phyloP scores from a whole-genome alignment of 1,140 invertebrate species.

The Diabrotica undecimpunctata region DNA sequence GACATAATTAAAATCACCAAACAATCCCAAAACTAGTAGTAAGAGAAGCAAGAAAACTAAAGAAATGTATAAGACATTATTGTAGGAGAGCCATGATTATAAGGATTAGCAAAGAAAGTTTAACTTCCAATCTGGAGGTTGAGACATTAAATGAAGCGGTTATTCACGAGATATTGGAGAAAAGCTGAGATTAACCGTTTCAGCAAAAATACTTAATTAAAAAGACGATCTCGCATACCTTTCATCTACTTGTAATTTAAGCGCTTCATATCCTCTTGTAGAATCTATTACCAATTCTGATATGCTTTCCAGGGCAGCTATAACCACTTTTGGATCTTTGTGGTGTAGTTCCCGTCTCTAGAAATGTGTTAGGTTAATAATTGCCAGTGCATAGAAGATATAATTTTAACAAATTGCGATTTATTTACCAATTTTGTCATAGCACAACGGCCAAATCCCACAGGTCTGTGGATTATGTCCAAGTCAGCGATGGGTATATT shows the following conservation, averaged over 20 bases:
- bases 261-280: conserved; percentile 40
- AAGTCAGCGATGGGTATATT: conserved; percentile 37
- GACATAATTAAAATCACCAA: no score
- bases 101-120: no score
- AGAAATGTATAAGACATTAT: no score
- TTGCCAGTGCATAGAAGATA: not conserved
- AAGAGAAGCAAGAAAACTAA: no score
- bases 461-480: conserved; percentile 36
- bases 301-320: conserved; percentile 37
- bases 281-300: conserved; percentile 41
- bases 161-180: not conserved
- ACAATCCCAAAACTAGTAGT: no score
- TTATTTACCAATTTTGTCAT: conserved; percentile 41
- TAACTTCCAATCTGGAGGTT: not conserved
- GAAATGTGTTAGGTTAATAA: not conserved
- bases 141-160: not conserved
- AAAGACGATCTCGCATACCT: conserved; percentile 21
- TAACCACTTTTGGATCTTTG: conserved; percentile 29
- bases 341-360: conserved; percentile 38
- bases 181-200: not conserved
- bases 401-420: not conserved
- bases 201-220: not conserved
- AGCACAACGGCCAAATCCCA: conserved; percentile 38
- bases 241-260: conserved; percentile 34
- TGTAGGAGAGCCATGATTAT: no score